Evolutionary conservation across 1,140 invertebrate genomes (phyloP).

Genomic region (Zophobas morio): DNA sequence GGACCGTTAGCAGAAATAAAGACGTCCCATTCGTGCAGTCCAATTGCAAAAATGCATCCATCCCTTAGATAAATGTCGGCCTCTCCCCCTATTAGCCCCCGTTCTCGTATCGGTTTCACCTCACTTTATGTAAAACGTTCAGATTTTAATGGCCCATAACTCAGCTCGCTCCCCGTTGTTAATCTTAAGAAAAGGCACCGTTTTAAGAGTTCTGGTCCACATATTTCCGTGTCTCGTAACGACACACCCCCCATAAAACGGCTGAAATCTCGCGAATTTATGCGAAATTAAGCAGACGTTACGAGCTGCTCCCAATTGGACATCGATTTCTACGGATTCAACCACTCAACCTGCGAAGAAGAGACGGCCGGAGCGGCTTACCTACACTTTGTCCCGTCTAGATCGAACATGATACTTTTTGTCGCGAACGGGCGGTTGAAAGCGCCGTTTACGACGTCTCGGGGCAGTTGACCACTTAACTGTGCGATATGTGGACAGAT

Average conservation of each 20-base stretch:
- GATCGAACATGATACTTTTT: no score
- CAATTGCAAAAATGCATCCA: no score
- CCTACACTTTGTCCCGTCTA: no score
- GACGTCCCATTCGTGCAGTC: no score
- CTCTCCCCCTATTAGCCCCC: no score
- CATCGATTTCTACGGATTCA: conserved; percentile 27
- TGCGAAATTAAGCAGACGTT: conserved; percentile 45
- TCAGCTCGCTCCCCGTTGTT: conserved; percentile 16
- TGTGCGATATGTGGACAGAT: no score
- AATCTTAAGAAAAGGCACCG: conserved; percentile 21
- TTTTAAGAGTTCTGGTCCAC: conserved; percentile 35
- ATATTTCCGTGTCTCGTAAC: conserved; percentile 18
- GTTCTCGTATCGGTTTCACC: background rate
- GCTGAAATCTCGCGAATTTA: conserved; percentile 33
- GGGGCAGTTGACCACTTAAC: no score
- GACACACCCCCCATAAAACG: conserved; percentile 22
- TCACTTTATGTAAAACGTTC: conserved; percentile 23
- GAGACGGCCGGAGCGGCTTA: no score
- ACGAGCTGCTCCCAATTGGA: conserved; percentile 45
- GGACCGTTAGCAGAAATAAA: no score
- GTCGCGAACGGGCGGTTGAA: no score
- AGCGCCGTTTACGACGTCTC: no score
- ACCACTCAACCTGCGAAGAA: background rate
- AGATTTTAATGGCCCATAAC: conserved; percentile 25
- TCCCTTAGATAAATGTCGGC: no score